phyloP scores from a whole-genome alignment of 2,797 vertebrate species.

The Coranthus polyacanthus region DNA sequence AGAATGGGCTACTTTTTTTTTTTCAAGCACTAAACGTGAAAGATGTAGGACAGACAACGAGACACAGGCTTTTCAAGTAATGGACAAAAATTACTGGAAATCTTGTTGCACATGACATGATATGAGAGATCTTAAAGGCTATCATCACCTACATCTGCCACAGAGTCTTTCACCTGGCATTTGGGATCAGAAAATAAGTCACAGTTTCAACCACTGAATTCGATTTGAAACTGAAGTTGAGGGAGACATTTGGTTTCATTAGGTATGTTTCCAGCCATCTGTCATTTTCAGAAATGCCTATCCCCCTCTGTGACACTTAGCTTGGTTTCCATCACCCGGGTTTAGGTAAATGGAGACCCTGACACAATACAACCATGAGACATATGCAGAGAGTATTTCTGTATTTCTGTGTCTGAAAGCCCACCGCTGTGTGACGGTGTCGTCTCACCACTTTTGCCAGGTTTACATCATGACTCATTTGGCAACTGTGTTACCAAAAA shows the following conservation, averaged over 20 bases:
- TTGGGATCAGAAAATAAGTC: conserved; percentile 16
- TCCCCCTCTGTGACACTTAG: neutral
- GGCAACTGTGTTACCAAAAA: conserved; percentile 24
- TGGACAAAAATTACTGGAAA: conserved; percentile 21
- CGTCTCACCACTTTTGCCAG: neutral
- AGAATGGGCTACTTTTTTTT: neutral
- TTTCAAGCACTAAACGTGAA: neutral
- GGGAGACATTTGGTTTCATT: conserved; percentile 37
- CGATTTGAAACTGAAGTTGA: conserved; percentile 39
- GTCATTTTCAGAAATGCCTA: neutral
- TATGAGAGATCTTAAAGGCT: neutral
- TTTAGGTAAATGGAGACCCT: neutral
- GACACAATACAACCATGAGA: neutral
- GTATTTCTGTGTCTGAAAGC: too few species aligned
- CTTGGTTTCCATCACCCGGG: neutral
- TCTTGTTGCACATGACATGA: neutral
- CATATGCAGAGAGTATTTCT: neutral
- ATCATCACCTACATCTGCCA: conserved; percentile 19
- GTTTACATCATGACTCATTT: conserved; percentile 9
- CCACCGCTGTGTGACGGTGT: conserved; percentile 5
- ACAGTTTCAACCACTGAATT: conserved; percentile 51
- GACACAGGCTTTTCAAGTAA: conserved; percentile 10
- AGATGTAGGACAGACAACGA: neutral
- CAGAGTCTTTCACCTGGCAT: conserved; percentile 20
- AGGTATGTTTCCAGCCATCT: neutral